phyloP scores from a whole-genome alignment of 2,113 vertebrate genomes.

The Fulmarus glacialis region DNA sequence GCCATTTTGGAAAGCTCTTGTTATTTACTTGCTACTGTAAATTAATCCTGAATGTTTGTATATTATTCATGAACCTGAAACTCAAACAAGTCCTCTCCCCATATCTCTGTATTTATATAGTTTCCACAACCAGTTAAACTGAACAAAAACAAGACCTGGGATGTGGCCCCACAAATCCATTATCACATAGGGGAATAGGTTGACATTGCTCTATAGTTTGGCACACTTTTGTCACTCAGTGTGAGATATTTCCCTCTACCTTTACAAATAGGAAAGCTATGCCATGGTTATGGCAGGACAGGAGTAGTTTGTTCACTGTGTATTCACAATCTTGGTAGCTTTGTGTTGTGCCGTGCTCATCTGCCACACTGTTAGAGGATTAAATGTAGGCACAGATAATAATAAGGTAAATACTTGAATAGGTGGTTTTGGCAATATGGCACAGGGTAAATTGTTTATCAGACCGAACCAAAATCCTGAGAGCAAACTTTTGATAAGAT shows the following conservation, averaged over 20 bases:
- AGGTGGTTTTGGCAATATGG: not conserved
- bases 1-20: constrained; percentile 60
- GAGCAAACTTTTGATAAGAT: not conserved
- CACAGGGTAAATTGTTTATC: not conserved
- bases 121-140: not conserved
- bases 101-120: not conserved
- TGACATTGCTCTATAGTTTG: not conserved
- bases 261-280: not conserved
- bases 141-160: not conserved
- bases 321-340: not conserved
- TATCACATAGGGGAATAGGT: not conserved
- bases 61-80: constrained; percentile 46
- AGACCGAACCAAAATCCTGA: not conserved
- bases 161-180: not conserved
- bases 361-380: not conserved
- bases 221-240: not conserved
- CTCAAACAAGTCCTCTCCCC: not conserved
- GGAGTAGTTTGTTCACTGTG: accelerated
- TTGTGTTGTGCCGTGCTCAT: not conserved
- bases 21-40: constrained; percentile 49
- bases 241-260: not conserved
- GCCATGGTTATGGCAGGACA: not conserved
- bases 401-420: not conserved
- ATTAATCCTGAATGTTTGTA: constrained; percentile 52
- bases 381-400: not conserved